Base-by-base conservation (phyloP, 30 jellyfish, hydroid and myxozoan species). In the Aurelia aurita complex sp. Pacific region DNA sequence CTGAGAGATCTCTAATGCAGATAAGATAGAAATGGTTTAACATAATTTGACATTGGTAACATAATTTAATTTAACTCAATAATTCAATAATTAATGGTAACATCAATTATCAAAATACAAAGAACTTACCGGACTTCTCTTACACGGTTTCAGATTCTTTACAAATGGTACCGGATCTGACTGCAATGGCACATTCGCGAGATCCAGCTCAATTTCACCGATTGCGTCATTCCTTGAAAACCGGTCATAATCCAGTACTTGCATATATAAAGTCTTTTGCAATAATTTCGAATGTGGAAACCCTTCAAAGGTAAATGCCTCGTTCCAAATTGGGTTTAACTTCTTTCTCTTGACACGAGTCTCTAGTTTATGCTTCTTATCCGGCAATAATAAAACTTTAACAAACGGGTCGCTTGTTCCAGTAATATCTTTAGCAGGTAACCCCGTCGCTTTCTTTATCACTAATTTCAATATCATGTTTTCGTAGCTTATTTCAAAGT, bases 391-490 rank as follows among this genome's bases (percentile, higher is more conserved):
- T 23, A 81, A 59, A 38, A 92, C 98, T 67, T 92, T 92, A 5
- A 86, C 97, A 92, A 83, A 92, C 29, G 98, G 98, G 60, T 92
- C 98, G 74, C 98, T 92, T 18, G 98, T 85, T 6, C 98, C 98
- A 8, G 98, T 61, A 14, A 92, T 18, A 64, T 92, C 98, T 60
- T 92, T 92, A 2, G 98, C 98, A 17, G 97, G 97, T 11, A 89
- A 54, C 61, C 85, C 86, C 1, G 80, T 96, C 2, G 98, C 98
- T 64, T 86, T 85, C 76, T 85, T 89, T 8, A 91, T 85, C 8
- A 71, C 62, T 81, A 91, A 46, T 79, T 85, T 90, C 64, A 90
- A 72, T 7, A 91, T 82, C 64, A 91, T 60, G 36, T 80, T 89
- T 36, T 85, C 80, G 77, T 85, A 91, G 42, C 93, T 55, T 10